These are phyloP conservation scores for Cephus runcator DNA, from an alignment of 2,888 invertebrate genomes.

Conservation along the genomic window DNA sequence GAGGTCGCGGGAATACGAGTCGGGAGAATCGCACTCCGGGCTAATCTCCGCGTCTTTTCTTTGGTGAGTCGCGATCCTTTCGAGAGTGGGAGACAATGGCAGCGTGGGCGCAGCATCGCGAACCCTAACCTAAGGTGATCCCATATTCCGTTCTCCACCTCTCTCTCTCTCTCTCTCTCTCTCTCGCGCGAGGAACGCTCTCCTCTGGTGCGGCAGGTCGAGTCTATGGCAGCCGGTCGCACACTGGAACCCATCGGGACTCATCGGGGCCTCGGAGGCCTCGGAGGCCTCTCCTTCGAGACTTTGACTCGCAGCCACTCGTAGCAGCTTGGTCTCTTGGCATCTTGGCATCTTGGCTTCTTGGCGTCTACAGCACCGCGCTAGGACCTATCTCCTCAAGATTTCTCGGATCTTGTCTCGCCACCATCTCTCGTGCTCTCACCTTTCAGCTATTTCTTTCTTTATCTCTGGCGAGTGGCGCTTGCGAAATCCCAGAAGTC, in stretches of 20 bases:
- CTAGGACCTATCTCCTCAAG: constrained; percentile 4
- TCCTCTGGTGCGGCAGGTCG: constrained; percentile 19
- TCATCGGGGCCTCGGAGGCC: constrained; percentile 4
- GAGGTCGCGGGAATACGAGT: constrained; percentile 8
- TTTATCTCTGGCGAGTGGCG: constrained; percentile 49
- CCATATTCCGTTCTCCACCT: constrained; percentile 55
- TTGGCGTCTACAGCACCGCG: constrained; percentile 16
- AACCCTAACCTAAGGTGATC: constrained; percentile 60
- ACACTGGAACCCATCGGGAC: too few relatives aligned
- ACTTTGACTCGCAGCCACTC: constrained; percentile 15
- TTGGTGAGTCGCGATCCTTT: constrained; percentile 41
- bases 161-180: not conserved
- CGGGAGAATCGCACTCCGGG: too few relatives aligned
- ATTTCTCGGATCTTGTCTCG: constrained; percentile 21
- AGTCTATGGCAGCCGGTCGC: too few relatives aligned
- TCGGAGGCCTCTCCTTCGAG: constrained; percentile 21
- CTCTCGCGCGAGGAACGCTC: constrained; percentile 19
- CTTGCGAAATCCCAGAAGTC: constrained; percentile 50
- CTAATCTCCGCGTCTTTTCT: too few relatives aligned
- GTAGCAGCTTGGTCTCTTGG: constrained; percentile 13
- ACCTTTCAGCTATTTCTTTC: constrained; percentile 56
- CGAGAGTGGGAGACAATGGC: constrained; percentile 48
- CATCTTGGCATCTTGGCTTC: constrained; percentile 13
- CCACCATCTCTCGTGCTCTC: constrained; percentile 33
- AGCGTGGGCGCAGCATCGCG: constrained; percentile 61